Percentiles rank a stretch among this genome's conserved stretches.
Evolutionary conservation across 2,888 invertebrate genomes (phyloP).

Genomic region (Harpalus rubripes): DNA sequence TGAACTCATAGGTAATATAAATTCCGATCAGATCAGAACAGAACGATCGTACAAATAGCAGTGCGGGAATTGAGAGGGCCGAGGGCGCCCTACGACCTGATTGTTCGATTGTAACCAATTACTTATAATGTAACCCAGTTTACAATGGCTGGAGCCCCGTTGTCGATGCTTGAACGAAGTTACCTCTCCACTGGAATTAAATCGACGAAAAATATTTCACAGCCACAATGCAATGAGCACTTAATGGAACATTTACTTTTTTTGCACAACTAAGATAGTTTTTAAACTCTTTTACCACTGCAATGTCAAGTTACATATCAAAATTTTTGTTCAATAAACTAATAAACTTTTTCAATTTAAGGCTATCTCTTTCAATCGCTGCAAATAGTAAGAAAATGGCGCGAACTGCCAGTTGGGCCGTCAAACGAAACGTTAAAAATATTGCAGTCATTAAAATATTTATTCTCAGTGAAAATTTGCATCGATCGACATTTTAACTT

Average conservation of each 20-base stretch:
- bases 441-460: too few relatives aligned
- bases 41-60: constrained; percentile 65
- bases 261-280: background rate
- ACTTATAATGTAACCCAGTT: constrained; percentile 64
- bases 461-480: too few relatives aligned
- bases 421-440: too few relatives aligned
- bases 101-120: constrained; percentile 66
- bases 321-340: background rate
- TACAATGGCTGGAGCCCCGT: constrained; percentile 37
- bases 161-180: background rate
- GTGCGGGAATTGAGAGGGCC: constrained; percentile 29
- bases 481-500: too few relatives aligned
- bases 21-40: constrained; percentile 66
- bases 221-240: constrained; percentile 19
- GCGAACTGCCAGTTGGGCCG: too few relatives aligned
- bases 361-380: too few relatives aligned
- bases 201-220: constrained; percentile 55
- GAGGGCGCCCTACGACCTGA: constrained; percentile 40
- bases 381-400: too few relatives aligned
- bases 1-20: constrained; percentile 66
- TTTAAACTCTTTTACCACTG: background rate
- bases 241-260: constrained; percentile 19
- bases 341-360: too few relatives aligned
- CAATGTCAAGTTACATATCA: background rate
- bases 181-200: constrained; percentile 55